Evolutionary conservation across 2,113 vertebrate species (phyloP), one percentile per base, ranked within the genome.

Genomic region (Ciconia boyciana): DNA sequence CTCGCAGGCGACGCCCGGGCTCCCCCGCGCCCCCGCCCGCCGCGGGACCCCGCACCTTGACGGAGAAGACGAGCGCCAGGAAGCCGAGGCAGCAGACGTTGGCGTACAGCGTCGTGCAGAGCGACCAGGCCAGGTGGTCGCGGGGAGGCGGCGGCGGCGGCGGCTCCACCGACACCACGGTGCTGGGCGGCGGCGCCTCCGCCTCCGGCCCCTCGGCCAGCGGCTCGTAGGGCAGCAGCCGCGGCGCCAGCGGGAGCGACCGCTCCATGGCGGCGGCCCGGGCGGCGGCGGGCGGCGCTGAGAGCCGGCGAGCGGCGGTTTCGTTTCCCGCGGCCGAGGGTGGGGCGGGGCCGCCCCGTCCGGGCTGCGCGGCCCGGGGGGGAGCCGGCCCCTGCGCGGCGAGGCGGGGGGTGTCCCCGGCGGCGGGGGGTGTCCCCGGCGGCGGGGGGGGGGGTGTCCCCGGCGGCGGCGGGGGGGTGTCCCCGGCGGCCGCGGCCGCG

Each of bases 41-140:
- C 36, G 36, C 36, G 36, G 36, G 36, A 36, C 36, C 43, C 43
- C 43, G 19, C 46, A 99, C 99, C 98, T 99, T 99, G 81, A 99
- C 96, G 66, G 99, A 99, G 96, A 98, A 99, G 93, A 98, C n/a
- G 31, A 99, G 97, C 1, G 99, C 99, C 97, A 99, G 78, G 95
- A 99, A 97, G 16, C 99, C 99, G 70, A 99, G 97, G 97, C 99
- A 99, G 97, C 98, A 99, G 97, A 99, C 94, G 93, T 99, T 99
- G 29, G 98, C 96, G 15, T 99, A 99, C 32, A 99, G 49, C 52
- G 97, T 97, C 97, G 98, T 99, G 97, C 97, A 98, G 82, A 99
- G 68, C 3, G 99, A 99, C 98, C 99, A 99, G 80, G 98, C 6
- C 29, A 99, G 92, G 93, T 99, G 98, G 96, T 99, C 99, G 12